Base-by-base conservation (phyloP, 64 coral and sea anemone genomes). In the Dendronephthya gigantea region DNA sequence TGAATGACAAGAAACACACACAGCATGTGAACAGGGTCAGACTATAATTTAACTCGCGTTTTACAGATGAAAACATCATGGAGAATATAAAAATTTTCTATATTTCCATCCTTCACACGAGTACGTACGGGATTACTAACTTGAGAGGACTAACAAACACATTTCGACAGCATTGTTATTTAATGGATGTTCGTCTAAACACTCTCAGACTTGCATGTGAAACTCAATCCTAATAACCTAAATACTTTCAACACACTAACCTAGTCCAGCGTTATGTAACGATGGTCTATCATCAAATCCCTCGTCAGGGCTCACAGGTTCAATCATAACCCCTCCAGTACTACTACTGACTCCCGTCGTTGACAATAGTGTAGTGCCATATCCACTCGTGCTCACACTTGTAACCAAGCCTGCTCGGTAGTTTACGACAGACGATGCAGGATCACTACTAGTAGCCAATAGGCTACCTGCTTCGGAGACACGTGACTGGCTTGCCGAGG, bases 11-110 rank as follows among this genome's bases (percentile, higher is more conserved):
- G 1, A 0, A 62, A 62, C 55, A 62, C 55, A 62, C 0, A 62
- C 55, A 62, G 55, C 55, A n/a, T 62, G 55, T 62, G 55, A 62
- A 62, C 55, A 62, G 55, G 25, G 55, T 62, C 55, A 62, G 55
- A 62, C 17, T 22, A n/a, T 22, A n/a, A 62, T 62, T 23, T 62
- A 1, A 62, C 55, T 62, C 55, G 25, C 19, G 19, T 62, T 62
- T 62, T 22, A 62, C 19, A 62, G 3, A 62, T 62, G 55, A 62
- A 62, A 22, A 62, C 16, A 22, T 62, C 55, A 62, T 22, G 6
- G 19, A 62, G 25, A 23, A 62, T n/a, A 6, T 62, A 23, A 19
- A 45, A 45, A 23, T 22, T 23, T 62, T 62, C 19, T 22, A 62
- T 27, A 62, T 62, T 22, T 62, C 25, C 55, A 62, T n/a, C 55